phyloP scores from a whole-genome alignment of 2,888 invertebrate species.

The Diogma glabrata region DNA sequence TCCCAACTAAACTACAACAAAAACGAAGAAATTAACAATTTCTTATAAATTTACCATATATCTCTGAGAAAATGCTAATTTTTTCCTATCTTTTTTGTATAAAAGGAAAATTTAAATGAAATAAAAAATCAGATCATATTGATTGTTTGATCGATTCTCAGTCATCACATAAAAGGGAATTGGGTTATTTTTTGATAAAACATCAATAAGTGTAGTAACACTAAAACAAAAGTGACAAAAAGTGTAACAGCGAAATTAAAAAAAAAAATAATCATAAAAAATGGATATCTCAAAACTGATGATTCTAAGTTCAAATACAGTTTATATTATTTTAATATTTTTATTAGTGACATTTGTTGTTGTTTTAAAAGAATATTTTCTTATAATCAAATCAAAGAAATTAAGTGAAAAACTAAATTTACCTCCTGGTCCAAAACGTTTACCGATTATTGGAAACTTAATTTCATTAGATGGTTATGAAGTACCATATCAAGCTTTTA shows the following conservation, averaged over 20 bases:
- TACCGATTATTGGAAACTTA: conserved; percentile 46
- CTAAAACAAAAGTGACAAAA: background rate
- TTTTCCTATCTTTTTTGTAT: conserved; percentile 2
- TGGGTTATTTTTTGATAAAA: background rate
- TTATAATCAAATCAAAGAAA: background rate
- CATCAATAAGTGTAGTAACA: background rate
- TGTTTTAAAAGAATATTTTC: conserved; percentile 10
- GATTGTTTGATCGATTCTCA: conserved; percentile 5
- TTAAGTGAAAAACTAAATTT: conserved; percentile 9
- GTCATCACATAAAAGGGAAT: background rate
- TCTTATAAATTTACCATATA: no score
- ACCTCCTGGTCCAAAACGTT: conserved; percentile 42
- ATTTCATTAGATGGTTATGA: conserved; percentile 44
- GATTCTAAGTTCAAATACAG: conserved; percentile 19
- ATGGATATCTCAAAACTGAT: conserved; percentile 12
- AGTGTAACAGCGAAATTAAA: background rate
- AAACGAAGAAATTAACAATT: no score
- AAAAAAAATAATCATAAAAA: conserved; percentile 6
- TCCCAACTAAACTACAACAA: no score
- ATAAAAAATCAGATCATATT: conserved; percentile 6
- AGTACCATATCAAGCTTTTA: conserved; percentile 48
- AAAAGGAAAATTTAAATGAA: conserved; percentile 1
- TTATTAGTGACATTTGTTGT: conserved; percentile 16
- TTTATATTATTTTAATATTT: conserved; percentile 19
- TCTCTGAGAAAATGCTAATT: no score